Conservation (phyloP, 2,888 invertebrate species). For the Pyrochroa serraticornis region DNA sequence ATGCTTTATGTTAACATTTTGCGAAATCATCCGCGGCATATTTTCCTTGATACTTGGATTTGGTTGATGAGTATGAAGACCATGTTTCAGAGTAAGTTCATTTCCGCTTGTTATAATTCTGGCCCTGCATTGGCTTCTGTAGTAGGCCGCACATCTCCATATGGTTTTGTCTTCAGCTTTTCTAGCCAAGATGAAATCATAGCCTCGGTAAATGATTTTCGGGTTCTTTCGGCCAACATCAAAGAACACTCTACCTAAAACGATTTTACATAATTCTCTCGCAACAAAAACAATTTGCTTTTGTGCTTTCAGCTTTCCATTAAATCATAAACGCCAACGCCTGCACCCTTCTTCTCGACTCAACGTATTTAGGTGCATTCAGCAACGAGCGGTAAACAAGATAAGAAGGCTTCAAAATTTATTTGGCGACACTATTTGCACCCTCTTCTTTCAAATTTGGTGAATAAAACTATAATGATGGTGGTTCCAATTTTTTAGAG, state of each 20-base stretch:
- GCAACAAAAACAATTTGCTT: too few species aligned
- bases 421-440: too few species aligned
- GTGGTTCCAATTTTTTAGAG: too few species aligned
- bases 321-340: too few species aligned
- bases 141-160: slow-evolving; percentile 45
- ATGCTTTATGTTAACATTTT: slow-evolving; percentile 38
- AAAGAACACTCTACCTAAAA: slow-evolving; percentile 39
- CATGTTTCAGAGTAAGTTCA: slow-evolving; percentile 39
- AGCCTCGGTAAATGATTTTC: slow-evolving; percentile 43
- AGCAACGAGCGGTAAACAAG: too few species aligned
- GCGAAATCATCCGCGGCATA: slow-evolving; percentile 38
- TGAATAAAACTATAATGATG: too few species aligned
- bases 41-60: slow-evolving; percentile 16
- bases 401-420: too few species aligned
- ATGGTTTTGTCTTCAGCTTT: slow-evolving; percentile 41
- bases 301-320: too few species aligned
- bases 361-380: too few species aligned
- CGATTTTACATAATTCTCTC: too few species aligned
- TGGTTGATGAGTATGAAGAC: slow-evolving; percentile 41
- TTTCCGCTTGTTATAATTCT: slow-evolving; percentile 42
- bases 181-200: slow-evolving; percentile 44
- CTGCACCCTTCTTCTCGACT: too few species aligned
- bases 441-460: too few species aligned
- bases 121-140: slow-evolving; percentile 43
- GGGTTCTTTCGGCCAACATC: slow-evolving; percentile 43